Evolutionary conservation across 2,888 invertebrate genomes (phyloP).

Genomic region (Panzeria rudis): DNA sequence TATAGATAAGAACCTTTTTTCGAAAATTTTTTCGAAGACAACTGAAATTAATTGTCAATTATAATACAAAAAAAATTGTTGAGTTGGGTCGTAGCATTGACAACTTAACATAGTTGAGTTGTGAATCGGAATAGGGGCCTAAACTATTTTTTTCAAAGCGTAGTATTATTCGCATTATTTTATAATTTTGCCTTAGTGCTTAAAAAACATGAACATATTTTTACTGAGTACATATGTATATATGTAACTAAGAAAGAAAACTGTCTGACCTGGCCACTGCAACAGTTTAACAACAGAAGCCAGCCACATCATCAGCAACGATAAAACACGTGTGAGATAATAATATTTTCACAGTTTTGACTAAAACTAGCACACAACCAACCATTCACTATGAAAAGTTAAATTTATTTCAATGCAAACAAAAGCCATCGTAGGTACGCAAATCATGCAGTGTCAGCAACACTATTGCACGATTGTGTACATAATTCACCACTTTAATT

Average conservation of each 20-base stretch:
- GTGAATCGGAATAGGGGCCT: too few relatives aligned
- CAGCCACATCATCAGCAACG: slow-evolving; percentile 41
- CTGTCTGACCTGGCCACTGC: slow-evolving; percentile 46
- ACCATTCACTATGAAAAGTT: slow-evolving; percentile 31
- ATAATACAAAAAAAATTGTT: too few relatives aligned
- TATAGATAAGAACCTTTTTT: too few relatives aligned
- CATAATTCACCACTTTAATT: slow-evolving; percentile 65
- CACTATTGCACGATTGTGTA: slow-evolving; percentile 59
- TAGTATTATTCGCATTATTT: too few relatives aligned
- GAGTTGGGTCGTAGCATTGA: too few relatives aligned
- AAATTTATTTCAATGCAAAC: slow-evolving; percentile 65
- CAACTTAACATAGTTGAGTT: too few relatives aligned
- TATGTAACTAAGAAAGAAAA: background rate
- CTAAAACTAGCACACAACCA: slow-evolving; percentile 13
- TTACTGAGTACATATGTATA: background rate
- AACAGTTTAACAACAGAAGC: slow-evolving; percentile 59
- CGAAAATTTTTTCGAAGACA: too few relatives aligned
- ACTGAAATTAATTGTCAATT: too few relatives aligned
- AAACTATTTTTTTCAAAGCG: too few relatives aligned
- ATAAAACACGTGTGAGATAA: slow-evolving; percentile 9
- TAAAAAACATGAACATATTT: background rate
- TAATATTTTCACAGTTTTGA: slow-evolving; percentile 27
- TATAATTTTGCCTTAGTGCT: too few relatives aligned
- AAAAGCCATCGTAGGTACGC: slow-evolving; percentile 57
- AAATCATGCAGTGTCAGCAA: slow-evolving; percentile 68